Conservation (phyloP, 2,888 invertebrate genomes). For the Cylloceria caligata region DNA sequence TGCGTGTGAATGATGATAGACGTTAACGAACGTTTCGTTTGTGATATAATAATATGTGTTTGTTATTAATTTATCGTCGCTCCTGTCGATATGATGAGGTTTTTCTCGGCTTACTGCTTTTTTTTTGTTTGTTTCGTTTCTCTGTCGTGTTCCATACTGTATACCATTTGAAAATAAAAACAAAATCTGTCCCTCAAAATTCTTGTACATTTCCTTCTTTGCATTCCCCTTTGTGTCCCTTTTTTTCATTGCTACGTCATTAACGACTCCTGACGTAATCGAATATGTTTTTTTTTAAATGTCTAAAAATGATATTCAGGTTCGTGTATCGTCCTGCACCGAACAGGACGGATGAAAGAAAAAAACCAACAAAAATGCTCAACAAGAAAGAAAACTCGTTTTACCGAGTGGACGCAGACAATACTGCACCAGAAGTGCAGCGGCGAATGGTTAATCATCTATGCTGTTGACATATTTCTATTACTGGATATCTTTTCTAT, state of each 20-base stretch:
- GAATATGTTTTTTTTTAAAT: too few relatives aligned
- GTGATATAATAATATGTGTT: slow-evolving; percentile 9
- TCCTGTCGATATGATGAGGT: slow-evolving; percentile 15
- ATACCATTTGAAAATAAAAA: not conserved
- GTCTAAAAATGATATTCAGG: slow-evolving; percentile 13
- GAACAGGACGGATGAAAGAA: not conserved
- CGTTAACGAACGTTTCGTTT: slow-evolving; percentile 10
- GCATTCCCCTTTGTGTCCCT: slow-evolving; percentile 6
- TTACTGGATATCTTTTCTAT: too few relatives aligned
- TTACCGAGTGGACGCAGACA: slow-evolving; percentile 32
- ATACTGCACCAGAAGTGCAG: slow-evolving; percentile 30
- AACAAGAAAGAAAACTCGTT: slow-evolving; percentile 38
- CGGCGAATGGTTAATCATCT: slow-evolving; percentile 41
- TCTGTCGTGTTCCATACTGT: not conserved
- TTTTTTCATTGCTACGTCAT: slow-evolving; percentile 12
- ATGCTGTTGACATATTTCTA: slow-evolving; percentile 42
- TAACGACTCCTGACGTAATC: slow-evolving; percentile 1
- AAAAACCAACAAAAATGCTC: not conserved
- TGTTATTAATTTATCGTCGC: not conserved
- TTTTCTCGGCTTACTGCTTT: not conserved
- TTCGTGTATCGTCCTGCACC: not conserved
- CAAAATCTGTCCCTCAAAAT: not conserved
- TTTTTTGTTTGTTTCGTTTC: not conserved
- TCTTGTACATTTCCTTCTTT: not conserved
- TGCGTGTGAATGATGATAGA: slow-evolving; percentile 13